Evolutionary conservation across 2,888 invertebrate species (phyloP), one percentile per base, ranked within the genome.

Genomic region (Cerceris rybyensis): DNA sequence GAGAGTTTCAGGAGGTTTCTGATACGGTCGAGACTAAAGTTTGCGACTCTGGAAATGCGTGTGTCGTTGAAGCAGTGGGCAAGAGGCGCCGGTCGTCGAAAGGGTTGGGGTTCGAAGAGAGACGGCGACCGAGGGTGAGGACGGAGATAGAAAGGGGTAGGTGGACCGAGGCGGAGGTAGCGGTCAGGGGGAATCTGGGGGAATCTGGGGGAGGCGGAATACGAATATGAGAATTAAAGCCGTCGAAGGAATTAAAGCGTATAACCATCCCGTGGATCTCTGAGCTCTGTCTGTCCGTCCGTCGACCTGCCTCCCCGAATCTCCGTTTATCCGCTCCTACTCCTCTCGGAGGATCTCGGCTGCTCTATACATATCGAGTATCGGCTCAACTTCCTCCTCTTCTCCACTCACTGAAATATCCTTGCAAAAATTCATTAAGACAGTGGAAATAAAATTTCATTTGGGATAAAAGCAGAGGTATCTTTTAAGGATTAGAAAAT

Each of bases 151-250:
- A 75, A 72, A 76, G 78, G 28, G 74, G 73, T 72, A 74, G 80
- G 79, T 58, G 63, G 78, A 70, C 72, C 57, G 75, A 70, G 74
- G 63, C 72, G 81, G 79, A 78, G 81, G 80, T 64, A 77, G 70
- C 75, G 81, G 76, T 76, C 78, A 76, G 72, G 77, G 78, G 80
- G 73, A 73, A 74, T 73, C 69, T 81, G 71, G 72, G 86, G 77
- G 28, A 28, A 28, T 28, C 28, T 28, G 28, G 28, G 65, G 78
- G 86, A 81, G 72, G 87, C 85, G 87, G 90, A 91, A 91, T 92
- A 91, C 90, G 92, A 91, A 91, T 92, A 91, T 90, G 91, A 90
- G 91, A 92, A 91, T 92, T 91, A 91, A 92, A 91, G 87, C 90
- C 90, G 89, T 90, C 90, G 91, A 92, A 92, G 91, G 91, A 92